Base-by-base conservation (phyloP, 2,797 vertebrate genomes). In the Anguilla marmorata region DNA sequence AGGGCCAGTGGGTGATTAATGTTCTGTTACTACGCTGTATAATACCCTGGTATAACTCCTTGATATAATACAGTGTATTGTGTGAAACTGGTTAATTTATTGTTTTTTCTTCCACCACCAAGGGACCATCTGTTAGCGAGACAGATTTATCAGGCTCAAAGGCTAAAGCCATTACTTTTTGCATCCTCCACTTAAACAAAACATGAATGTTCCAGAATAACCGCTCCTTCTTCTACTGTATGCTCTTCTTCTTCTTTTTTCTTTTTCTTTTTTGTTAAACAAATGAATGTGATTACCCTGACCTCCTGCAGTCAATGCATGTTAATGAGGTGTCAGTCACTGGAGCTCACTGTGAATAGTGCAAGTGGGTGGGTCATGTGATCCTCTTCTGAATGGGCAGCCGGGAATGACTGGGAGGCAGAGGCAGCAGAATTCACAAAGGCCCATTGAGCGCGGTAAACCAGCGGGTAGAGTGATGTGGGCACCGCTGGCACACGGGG, bases 331-430 rank as follows among this genome's bases (percentile, higher is more conserved):
- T 85, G 56, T 33, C 33, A 21, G 37, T 27, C 85, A 48, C 85
- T 41, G 85, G 85, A 33, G 85, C 16, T 8, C 85, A 85, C 66
- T 85, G 85, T 85, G 56, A 69, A 54, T 63, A 30, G 56, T 66
- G 58, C 85, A 85, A 85, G 85, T 66, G 85, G 85, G 85, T n/a
- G 85, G 16, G 33, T 85, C 85, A 85, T 66, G 85, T 85, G 85
- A 66, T 48, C 83, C 80, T 11, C 69, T 37, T 45, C 21, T 41
- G 85, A 85, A 85, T 60, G 56, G 85, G 85, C 8, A 41, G 58
- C 37, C 85, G 33, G 58, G 85, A 58, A 5, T 24, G 58, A 33
- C 50, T 33, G 58, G 58, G 7, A 85, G 85, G 41, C 56, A 85
- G 3, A 45, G 58, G 54, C 16, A 30, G 56, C 33, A 63, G 54